A percentile compares a stretch with the other conserved stretches of the same genome.
Conservation (phyloP, 1,140 invertebrate species). For the Delia radicum region DNA sequence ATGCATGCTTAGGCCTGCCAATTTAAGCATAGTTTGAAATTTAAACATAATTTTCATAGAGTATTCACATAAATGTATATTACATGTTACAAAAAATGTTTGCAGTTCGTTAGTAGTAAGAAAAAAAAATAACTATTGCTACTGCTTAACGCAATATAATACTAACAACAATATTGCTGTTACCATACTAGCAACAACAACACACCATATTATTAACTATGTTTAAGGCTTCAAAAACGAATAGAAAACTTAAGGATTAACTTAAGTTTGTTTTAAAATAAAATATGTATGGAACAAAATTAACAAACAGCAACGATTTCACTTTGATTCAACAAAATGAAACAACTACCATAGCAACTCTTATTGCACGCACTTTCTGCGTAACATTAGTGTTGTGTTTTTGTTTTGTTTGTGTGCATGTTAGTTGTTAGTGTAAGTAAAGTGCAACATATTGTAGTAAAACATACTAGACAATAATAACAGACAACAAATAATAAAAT, state of each 20-base stretch:
- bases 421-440: background rate
- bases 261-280: background rate
- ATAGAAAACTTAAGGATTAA: too few species aligned
- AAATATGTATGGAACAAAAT: background rate
- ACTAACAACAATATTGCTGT: background rate
- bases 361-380: background rate
- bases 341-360: background rate
- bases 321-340: background rate
- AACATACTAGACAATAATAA: constrained; percentile 5
- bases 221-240: too few species aligned
- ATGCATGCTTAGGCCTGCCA: background rate
- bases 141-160: background rate
- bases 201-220: background rate
- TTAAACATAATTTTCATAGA: constrained; percentile 17
- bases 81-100: background rate
- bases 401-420: background rate
- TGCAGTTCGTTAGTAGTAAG: background rate
- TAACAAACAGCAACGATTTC: background rate
- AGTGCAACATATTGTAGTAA: constrained; percentile 4
- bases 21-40: constrained; percentile 16
- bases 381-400: background rate
- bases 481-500: constrained; percentile 21
- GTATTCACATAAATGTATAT: background rate
- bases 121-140: too few species aligned
- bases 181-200: background rate